phyloP scores from a whole-genome alignment of 2,113 vertebrate species.

The Garra rufa region DNA sequence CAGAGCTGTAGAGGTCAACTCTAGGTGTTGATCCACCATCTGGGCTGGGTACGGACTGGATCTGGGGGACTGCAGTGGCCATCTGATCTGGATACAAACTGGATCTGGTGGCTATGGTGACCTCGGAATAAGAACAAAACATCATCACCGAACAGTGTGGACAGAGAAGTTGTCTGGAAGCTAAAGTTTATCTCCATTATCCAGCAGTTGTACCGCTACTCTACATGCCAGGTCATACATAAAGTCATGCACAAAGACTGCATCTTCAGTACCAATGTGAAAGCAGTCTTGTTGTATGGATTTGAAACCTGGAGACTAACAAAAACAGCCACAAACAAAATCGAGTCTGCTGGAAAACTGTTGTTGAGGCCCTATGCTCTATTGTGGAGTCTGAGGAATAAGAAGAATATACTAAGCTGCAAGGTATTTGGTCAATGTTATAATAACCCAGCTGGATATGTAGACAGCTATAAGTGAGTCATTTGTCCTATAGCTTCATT shows the following conservation, averaged over 20 bases:
- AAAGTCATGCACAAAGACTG: not conserved
- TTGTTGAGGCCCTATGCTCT: not conserved
- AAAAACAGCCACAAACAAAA: not conserved
- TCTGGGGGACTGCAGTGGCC: too few species aligned
- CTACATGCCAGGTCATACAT: not conserved
- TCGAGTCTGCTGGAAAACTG: not conserved
- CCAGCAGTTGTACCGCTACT: not conserved
- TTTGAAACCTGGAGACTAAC: too few species aligned
- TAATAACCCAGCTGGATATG: not conserved
- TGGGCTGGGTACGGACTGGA: too few species aligned
- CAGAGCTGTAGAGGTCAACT: too few species aligned
- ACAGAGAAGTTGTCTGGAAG: not conserved
- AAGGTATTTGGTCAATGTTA: not conserved
- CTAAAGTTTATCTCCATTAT: not conserved
- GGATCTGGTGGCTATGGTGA: too few species aligned
- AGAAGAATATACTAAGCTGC: not conserved
- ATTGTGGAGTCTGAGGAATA: not conserved
- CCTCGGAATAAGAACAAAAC: too few species aligned
- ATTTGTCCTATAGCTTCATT: not conserved
- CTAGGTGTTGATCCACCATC: too few species aligned
- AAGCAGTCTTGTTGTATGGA: not conserved
- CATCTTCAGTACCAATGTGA: not conserved
- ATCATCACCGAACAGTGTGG: too few species aligned
- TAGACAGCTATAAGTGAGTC: not conserved
- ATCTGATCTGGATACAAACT: too few species aligned